phyloP scores from a whole-genome alignment of 2,113 vertebrate species.

The Zosterops japonicus region DNA sequence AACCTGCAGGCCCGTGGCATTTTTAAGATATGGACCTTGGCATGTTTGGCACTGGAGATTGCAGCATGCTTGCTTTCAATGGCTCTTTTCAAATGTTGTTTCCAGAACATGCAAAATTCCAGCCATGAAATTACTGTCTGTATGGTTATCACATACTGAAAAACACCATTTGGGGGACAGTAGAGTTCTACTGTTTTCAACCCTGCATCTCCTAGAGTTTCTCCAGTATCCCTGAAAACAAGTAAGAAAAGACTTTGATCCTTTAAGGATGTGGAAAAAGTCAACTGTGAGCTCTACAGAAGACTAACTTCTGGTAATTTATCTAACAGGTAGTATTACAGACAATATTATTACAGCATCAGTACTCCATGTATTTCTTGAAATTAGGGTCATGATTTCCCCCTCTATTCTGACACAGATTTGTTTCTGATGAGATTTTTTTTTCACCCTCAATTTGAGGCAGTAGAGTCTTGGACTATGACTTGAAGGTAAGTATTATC shows the following conservation, averaged over 20 bases:
- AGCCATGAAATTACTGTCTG: neutral
- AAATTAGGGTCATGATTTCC: neutral
- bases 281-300: neutral
- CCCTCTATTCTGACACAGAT: neutral
- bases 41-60: neutral
- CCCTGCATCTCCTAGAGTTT: neutral
- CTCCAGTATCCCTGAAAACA: neutral
- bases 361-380: neutral
- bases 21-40: fast-evolving
- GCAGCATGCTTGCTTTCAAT: neutral
- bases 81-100: neutral
- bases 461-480: neutral
- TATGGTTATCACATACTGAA: neutral
- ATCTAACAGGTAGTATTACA: neutral
- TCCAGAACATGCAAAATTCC: neutral
- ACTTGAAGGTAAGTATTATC: neutral
- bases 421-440: neutral
- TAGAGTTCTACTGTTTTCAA: neutral
- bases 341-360: neutral
- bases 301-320: neutral
- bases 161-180: neutral
- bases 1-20: neutral
- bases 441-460: neutral
- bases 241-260: neutral
- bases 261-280: neutral